Evolutionary conservation across 2,797 vertebrate species (phyloP), one percentile per base, ranked within the genome.

Genomic region (Dicrostonyx torquatus): DNA sequence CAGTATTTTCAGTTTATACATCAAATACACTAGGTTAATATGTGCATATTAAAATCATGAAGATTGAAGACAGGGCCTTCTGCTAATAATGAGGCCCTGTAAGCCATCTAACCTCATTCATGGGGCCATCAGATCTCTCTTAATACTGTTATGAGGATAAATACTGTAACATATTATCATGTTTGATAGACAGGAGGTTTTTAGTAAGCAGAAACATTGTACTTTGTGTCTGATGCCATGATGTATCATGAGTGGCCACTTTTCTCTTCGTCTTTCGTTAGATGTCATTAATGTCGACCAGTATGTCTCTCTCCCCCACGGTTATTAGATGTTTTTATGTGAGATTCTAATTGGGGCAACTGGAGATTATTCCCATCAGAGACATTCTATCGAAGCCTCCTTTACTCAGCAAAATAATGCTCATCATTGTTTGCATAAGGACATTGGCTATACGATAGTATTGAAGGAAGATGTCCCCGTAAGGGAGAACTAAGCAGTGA

Each of bases 321-420:
- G 40, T 78, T 55, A 50, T 0, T 45, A 53, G 29, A 7, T 45
- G 29, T 83, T 91, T 53, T 9, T n/a, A 91, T 34, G 93, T 85
- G 29, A 43, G 31, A 13, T 60, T 93, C 55, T 89, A 50, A 55
- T 24, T 80, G 48, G 31, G 24, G 29, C 55, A 94, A 11, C 40
- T 80, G 87, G 26, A 94, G 73, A 50, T 17, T 70, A 89, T 73
- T 73, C 60, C 68, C 24, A 77, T 88, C 24, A 45, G 34, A 50
- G 82, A 50, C 22, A 77, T 40, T 94, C 90, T 77, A 58, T 89
- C 40, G 87, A 70, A 86, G 37, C 87, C 31, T 40, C 94, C 13
- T 58, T 93, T 31, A 18, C 3, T 6, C 29, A 26, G 45, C 50
- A 84, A 89, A 80, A 43, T 45, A 84, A 58, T 89, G 26, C 17